Conservation (phyloP, 2,888 invertebrate species). For the Boloria selene region DNA sequence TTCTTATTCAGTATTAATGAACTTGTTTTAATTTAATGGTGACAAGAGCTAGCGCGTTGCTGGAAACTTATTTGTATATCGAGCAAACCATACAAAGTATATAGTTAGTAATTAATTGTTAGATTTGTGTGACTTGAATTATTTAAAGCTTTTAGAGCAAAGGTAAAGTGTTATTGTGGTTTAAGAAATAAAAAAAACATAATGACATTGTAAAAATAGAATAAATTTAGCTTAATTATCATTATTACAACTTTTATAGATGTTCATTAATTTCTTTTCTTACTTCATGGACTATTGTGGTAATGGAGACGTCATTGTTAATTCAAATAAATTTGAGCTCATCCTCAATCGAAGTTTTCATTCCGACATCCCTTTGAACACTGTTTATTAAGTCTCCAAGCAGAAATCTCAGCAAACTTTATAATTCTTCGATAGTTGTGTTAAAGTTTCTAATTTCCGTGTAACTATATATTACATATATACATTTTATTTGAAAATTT, state of each 20-base stretch:
- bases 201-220: conserved; percentile 83
- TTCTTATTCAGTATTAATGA: conserved; percentile 78
- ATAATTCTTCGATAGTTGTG: conserved; percentile 33
- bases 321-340: conserved; percentile 82
- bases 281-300: conserved; percentile 81
- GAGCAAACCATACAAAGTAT: conserved; percentile 79
- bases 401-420: conserved; percentile 39
- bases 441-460: conserved; percentile 33
- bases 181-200: conserved; percentile 73
- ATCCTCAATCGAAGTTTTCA: conserved; percentile 79
- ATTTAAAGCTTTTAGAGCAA: conserved; percentile 81
- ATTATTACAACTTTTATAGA: conserved; percentile 83
- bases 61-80: conserved; percentile 78
- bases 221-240: conserved; percentile 82
- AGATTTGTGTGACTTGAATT: conserved; percentile 82
- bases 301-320: conserved; percentile 82
- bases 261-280: conserved; percentile 81
- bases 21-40: conserved; percentile 63
- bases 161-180: conserved; percentile 81
- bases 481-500: conserved; percentile 23
- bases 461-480: conserved; percentile 20
- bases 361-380: conserved; percentile 57
- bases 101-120: conserved; percentile 82
- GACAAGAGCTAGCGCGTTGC: conserved; percentile 63
- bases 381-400: conserved; percentile 43